Conservation (phyloP, 2,888 invertebrate species). For the Clepsis dumicolana region DNA sequence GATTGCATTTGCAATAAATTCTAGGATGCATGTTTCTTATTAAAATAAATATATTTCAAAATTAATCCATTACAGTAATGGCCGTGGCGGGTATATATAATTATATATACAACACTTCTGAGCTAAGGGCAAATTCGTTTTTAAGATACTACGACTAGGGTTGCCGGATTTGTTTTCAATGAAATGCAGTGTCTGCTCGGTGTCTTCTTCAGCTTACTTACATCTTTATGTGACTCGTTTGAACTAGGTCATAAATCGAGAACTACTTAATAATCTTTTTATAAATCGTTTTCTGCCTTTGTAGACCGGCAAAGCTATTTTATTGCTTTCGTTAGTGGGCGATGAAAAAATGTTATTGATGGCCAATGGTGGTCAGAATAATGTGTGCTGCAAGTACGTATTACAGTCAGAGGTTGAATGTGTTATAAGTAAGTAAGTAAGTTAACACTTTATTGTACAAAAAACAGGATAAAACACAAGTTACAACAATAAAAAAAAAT, state of each 20-base stretch:
- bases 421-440: no score
- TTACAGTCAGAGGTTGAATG: background rate
- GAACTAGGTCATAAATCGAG: constrained; percentile 42
- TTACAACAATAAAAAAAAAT: no score
- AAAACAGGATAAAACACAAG: no score
- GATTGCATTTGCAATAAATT: background rate
- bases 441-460: no score
- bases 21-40: background rate
- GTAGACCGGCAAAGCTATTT: constrained; percentile 39
- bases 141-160: background rate
- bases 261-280: constrained; percentile 42
- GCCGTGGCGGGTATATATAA: no score
- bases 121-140: no score
- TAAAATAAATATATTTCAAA: background rate
- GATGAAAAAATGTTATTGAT: constrained; percentile 42
- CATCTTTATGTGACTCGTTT: constrained; percentile 30
- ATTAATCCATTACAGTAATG: no score
- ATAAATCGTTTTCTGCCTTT: constrained; percentile 38
- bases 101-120: no score
- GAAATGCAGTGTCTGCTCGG: constrained; percentile 9
- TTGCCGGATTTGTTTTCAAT: background rate
- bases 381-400: background rate
- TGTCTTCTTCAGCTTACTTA: constrained; percentile 28
- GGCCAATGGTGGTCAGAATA: constrained; percentile 13
- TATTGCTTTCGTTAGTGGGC: constrained; percentile 40